These are phyloP conservation scores for Betta splendens DNA, from an alignment of 2,797 vertebrate species.

Conservation along the genomic window DNA sequence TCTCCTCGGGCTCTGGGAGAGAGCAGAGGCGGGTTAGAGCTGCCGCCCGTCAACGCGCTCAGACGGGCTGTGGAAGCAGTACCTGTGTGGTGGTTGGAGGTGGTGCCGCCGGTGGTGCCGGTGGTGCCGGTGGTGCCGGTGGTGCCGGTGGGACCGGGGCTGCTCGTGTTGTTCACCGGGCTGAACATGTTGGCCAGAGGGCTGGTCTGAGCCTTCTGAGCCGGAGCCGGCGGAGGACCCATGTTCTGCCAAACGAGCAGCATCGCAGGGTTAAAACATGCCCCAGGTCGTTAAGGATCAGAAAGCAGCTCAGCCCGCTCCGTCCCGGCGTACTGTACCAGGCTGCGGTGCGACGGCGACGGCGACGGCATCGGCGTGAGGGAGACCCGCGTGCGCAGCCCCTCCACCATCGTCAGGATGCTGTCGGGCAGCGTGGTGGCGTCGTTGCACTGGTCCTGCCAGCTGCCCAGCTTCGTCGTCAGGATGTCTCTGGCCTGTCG, in stretches of 20 bases:
- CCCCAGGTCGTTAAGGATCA: no score
- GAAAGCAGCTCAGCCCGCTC: no score
- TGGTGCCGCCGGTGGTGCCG: constrained; percentile 6
- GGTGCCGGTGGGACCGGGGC: constrained; percentile 2
- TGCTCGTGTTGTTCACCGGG: constrained; percentile 48
- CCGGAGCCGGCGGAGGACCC: constrained; percentile 70
- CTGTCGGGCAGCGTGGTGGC: constrained; percentile 90
- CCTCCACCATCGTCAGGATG: constrained; percentile 89
- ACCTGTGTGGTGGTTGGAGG: constrained; percentile 55
- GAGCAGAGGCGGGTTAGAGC: neutral
- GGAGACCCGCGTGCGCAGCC: constrained; percentile 82
- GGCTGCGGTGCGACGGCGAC: constrained; percentile 80
- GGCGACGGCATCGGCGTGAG: constrained; percentile 92
- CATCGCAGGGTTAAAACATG: neutral
- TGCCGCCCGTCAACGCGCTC: no score
- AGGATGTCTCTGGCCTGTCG: constrained; percentile 84
- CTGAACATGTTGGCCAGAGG: constrained; percentile 93
- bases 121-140: constrained; percentile 7
- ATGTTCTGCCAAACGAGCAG: constrained; percentile 64
- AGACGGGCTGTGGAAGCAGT: no score
- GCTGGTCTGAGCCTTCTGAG: constrained; percentile 83
- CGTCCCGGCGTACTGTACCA: constrained; percentile 83
- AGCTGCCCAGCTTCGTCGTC: constrained; percentile 85
- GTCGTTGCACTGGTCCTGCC: constrained; percentile 93
- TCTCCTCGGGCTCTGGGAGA: constrained; percentile 79